Evolutionary conservation across 2,113 vertebrate species (phyloP).

Genomic region (Otis tarda): DNA sequence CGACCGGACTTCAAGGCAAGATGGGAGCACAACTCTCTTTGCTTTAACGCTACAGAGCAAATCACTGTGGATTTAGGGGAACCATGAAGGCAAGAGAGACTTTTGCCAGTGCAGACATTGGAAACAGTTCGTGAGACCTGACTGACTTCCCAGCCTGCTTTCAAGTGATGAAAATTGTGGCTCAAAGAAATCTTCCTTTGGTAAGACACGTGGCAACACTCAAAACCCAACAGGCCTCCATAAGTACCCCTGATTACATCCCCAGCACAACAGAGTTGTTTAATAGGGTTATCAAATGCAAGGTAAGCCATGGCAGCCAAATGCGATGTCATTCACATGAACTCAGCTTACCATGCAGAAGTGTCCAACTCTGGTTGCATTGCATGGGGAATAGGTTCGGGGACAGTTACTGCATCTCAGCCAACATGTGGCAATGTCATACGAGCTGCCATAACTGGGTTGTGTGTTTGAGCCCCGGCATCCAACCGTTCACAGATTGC

Average conservation of each 20-base stretch:
- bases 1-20: not conserved
- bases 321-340: not conserved
- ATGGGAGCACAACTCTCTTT: not conserved
- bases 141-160: not conserved
- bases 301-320: not conserved
- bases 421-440: not conserved
- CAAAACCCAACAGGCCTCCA: not conserved
- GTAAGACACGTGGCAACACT: not conserved
- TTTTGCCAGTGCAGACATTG: not conserved
- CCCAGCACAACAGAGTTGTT: not conserved
- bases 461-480: not conserved
- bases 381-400: not conserved
- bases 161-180: not conserved
- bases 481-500: not conserved
- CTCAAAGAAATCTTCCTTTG: not conserved
- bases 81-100: not conserved
- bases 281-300: not conserved
- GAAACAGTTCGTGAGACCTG: not conserved
- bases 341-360: not conserved
- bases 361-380: not conserved
- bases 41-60: not conserved
- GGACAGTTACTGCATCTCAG: not conserved
- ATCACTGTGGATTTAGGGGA: not conserved
- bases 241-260: not conserved
- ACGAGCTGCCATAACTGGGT: not conserved